Percentiles rank a stretch among this genome's conserved stretches.
Evolutionary conservation across 2,113 vertebrate species (phyloP).

Genomic region (Thamnophis sirtalis): DNA sequence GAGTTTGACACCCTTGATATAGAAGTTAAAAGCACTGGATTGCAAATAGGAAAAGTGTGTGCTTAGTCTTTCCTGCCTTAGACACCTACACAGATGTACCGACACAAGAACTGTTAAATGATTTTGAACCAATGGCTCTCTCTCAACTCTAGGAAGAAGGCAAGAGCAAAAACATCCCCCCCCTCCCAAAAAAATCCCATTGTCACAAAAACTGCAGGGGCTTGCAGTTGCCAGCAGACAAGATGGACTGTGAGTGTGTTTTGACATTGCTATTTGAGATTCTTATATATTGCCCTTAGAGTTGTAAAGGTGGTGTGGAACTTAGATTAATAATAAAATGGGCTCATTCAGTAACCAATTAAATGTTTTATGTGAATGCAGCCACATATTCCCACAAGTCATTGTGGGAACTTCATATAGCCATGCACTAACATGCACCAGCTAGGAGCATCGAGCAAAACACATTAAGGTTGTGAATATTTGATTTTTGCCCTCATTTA

Average conservation of each 20-base stretch:
- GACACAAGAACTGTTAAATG: neutral
- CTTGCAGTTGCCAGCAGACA: neutral
- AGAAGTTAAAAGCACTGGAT: neutral
- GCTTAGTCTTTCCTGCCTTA: neutral
- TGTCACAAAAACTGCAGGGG: neutral
- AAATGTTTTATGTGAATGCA: neutral
- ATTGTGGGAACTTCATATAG: neutral
- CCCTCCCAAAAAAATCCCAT: neutral
- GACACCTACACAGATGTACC: neutral
- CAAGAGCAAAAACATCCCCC: neutral
- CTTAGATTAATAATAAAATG: neutral
- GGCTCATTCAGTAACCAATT: neutral
- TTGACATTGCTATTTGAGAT: neutral
- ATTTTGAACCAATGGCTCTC: neutral
- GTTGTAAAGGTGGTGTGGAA: neutral
- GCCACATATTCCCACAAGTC: neutral
- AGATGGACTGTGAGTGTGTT: neutral
- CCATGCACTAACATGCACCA: neutral
- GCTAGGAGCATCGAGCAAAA: neutral
- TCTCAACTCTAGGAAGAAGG: neutral
- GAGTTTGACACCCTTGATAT: neutral
- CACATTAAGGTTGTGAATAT: neutral
- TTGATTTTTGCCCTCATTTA: neutral
- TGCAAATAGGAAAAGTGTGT: neutral
- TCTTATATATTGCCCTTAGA: neutral